Evolutionary conservation across 2,797 vertebrate genomes (phyloP), one percentile per base, ranked within the genome.

Genomic region (Coranthus polyacanthus): DNA sequence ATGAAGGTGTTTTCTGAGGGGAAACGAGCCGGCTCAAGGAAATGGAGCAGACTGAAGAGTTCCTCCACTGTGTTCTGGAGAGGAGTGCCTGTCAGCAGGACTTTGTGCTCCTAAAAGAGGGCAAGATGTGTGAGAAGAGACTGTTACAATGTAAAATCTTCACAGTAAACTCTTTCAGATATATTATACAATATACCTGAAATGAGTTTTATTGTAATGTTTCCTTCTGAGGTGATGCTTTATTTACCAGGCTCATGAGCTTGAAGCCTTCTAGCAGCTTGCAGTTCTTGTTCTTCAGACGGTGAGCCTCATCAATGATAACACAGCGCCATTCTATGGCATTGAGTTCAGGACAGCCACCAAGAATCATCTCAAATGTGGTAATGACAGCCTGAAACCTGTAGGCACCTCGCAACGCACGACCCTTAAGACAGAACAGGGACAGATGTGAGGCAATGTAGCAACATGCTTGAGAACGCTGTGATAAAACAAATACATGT

Each of bases 51-150:
- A 72, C 98, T 99, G 76, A 99, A 99, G 16, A 99, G 93, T 81
- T 99, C 98, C 87, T 99, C 98, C 79, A 99, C 98, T 0, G 98
- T 99, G 89, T 99, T 99, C 91, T 99, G 98, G 52, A 99, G 95
- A 5, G 98, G 97, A 2, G 98, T 99, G n/a, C 98, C 98, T 0
- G 98, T 99, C 82, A 99, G 89, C 73, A 99, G 92, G 68, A 97
- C 98, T 80, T 99, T 99, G 88, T 99, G 96, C 75, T 99, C 97
- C 98, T 99, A 75, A 37, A 70, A 53, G 34, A 66, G 24, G 56
- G 68, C 18, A 43, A 55, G 26, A 68, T n/a, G n/a, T 0, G 17
- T 2, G 2, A 61, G 12, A 45, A 15, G 12, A 53, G 3, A 37
- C 15, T 16, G 11, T 64, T 45, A n/a, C 4, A 44, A 12, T 17